Evolutionary conservation across 2,113 vertebrate species (phyloP), one percentile per base, ranked within the genome.

Genomic region (Orthonyx spaldingii): DNA sequence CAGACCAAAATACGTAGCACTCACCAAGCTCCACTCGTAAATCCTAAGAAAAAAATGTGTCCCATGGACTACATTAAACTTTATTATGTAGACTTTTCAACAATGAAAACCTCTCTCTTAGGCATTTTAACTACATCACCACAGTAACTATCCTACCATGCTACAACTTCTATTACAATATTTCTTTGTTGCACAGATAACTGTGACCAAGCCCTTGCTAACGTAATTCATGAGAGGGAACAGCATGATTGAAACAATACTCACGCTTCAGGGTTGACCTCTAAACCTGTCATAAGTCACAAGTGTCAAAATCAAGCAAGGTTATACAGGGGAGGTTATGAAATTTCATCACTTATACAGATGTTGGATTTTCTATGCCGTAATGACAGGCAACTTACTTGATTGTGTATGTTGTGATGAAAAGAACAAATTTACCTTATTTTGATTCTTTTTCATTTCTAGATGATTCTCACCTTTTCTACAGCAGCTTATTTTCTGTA

Each of bases 101-200:
- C 89, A 95, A 93, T 63, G 78, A 89, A 95, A 95, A 95, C 90
- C 82, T 91, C 77, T 97, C 94, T 96, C 94, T 42, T 74, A 89
- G 94, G 87, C 94, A 91, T 94, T 95, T 95, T 95, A 94, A 96
- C 91, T 96, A 79, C 91, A 96, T 97, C 91, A 91, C 89, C 87
- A 89, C 94, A 97, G 93, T 93, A 96, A 96, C 91, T 95, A 83
- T 80, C 82, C 63, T 95, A 93, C 89, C 94, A 95, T 83, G 93
- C 91, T 90, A 69, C 78, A 90, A 32, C 78, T 83, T 91, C 89
- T 93, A 91, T 81, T 93, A 96, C 95, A 96, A 94, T 96, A 95
- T 96, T 96, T 90, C 94, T 96, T 96, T 97, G 94, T 97, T 96
- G 91, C 70, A 72, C 55, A 85, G 95, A 97, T 94, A 96, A 87